Base-by-base conservation (phyloP, 2,113 vertebrate species). In the Amblyornis subalaris region DNA sequence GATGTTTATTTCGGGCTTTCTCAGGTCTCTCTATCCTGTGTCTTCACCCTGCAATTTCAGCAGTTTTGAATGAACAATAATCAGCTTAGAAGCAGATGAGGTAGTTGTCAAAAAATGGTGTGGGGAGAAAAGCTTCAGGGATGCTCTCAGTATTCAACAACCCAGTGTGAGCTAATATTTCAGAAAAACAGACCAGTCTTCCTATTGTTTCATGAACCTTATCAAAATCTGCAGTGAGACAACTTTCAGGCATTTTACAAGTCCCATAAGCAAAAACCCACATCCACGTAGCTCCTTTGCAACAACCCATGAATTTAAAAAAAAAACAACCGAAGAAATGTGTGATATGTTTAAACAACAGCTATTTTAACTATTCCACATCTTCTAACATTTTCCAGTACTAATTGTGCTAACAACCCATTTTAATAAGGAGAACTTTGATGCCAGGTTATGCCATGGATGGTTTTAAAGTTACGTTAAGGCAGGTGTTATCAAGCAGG, bases 211-310 rank as follows among this genome's bases (percentile, higher is more conserved):
- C 94, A 69, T 53, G 53, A 94, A 58, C 88, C 88, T 48, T 93
- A 91, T 84, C 71, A 92, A 92, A 94, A 91, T 47, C 71, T 91
- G 84, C 53, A 82, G 85, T 80, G 93, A 96, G 79, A 87, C 94
- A 93, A 64, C 72, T 83, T 94, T 24, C 53, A 77, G 78, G 85
- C 44, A 15, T 77, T 90, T 86, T 78, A 57, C 8, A 93, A 91
- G 71, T 83, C 91, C 54, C 71, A 31, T 28, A 86, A 93, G 78
- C 58, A 47, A 91, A 86, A 92, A 1, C 26, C 4, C 50, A 31
- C 66, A 65, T 58, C 84, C 80, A 73, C 55, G 29, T 5, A 33
- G 19, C 35, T 71, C 50, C 48, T 92, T 79, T 77, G 51, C 48
- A 76, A 57, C 55, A 93, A 55, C 40, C 29, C 23, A 8, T 42